Percentiles rank a stretch among this genome's conserved stretches.
Evolutionary conservation across 1,140 invertebrate genomes (phyloP).

Genomic region (Cardiocondyla obscurior): DNA sequence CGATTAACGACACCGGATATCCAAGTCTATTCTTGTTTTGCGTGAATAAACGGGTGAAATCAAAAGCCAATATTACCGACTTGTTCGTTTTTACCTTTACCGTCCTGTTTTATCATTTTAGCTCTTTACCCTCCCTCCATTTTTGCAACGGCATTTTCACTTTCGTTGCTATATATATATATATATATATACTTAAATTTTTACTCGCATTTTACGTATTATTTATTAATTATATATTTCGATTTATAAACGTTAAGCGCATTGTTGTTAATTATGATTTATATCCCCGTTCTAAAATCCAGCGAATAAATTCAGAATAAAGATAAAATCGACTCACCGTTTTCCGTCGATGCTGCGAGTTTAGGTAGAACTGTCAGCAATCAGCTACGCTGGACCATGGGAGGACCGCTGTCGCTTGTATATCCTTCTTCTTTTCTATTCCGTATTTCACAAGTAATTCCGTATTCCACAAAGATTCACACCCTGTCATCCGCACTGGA

Average conservation of each 20-base stretch:
- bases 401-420: not conserved
- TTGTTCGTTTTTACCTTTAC: constrained; percentile 41
- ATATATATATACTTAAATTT: no score
- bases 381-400: no score
- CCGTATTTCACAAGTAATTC: no score
- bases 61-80: constrained; percentile 65
- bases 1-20: constrained; percentile 71
- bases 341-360: not conserved
- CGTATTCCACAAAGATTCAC: not conserved
- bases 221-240: no score
- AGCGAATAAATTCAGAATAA: no score
- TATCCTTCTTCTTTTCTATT: not conserved
- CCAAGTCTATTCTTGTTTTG: constrained; percentile 79
- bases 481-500: not conserved
- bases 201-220: no score
- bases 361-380: not conserved
- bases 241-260: no score
- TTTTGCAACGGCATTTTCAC: not conserved
- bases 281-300: no score
- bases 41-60: constrained; percentile 80
- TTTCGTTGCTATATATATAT: no score
- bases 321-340: not conserved
- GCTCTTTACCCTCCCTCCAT: no score
- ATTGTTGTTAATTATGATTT: no score
- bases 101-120: no score